Percentiles rank a stretch among this genome's conserved stretches.
Evolutionary conservation across 2,797 vertebrate species (phyloP).

Genomic region (Brotula barbata): DNA sequence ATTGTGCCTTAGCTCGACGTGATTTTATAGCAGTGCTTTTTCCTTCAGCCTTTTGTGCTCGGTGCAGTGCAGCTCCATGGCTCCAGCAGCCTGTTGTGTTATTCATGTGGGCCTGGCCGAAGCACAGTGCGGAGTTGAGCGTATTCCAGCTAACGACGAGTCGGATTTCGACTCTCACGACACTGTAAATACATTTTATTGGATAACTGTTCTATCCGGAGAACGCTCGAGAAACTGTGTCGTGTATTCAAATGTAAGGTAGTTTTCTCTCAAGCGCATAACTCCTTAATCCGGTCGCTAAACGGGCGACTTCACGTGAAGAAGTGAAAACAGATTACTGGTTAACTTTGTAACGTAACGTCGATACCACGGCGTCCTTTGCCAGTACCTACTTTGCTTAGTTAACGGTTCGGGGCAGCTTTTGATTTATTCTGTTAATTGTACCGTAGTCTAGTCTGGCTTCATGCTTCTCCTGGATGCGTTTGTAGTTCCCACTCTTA

Average conservation of each 20-base stretch:
- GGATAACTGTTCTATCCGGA: neutral
- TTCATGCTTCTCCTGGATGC: too few relatives aligned
- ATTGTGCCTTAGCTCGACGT: slow-evolving; percentile 46
- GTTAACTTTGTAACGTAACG: neutral
- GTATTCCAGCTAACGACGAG: slow-evolving; percentile 51
- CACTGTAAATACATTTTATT: slow-evolving; percentile 30
- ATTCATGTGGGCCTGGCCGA: slow-evolving; percentile 81
- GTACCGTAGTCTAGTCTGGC: neutral
- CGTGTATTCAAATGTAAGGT: neutral
- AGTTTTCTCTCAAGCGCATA: neutral
- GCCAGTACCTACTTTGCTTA: neutral
- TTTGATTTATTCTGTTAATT: neutral
- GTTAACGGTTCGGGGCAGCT: slow-evolving; percentile 5
- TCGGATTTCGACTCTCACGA: slow-evolving; percentile 17
- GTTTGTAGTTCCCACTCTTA: too few relatives aligned
- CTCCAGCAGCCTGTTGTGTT: slow-evolving; percentile 78
- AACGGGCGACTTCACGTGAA: slow-evolving; percentile 9
- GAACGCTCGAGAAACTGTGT: neutral
- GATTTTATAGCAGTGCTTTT: slow-evolving; percentile 65
- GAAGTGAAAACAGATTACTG: neutral
- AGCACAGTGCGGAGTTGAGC: slow-evolving; percentile 76
- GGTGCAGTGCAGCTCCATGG: slow-evolving; percentile 55
- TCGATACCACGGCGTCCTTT: neutral
- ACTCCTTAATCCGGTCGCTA: slow-evolving; percentile 12
- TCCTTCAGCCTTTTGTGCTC: slow-evolving; percentile 78